These are phyloP conservation scores for Biston stratarius DNA, from an alignment of 2,888 invertebrate genomes.

Conservation along the genomic window DNA sequence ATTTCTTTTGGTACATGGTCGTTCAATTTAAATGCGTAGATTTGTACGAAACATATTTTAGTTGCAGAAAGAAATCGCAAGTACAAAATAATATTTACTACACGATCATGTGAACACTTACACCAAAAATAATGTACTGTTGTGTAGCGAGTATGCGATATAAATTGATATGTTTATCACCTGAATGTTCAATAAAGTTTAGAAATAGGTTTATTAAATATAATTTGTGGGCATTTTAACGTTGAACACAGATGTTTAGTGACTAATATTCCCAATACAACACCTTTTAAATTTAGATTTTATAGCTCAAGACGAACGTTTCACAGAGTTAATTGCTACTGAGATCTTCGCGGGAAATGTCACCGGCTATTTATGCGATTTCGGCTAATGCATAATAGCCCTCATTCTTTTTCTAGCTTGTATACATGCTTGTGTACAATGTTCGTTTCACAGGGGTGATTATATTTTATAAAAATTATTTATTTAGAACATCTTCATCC, in stretches of 20 bases:
- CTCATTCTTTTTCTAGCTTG: too few species aligned
- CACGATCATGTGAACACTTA: conserved; percentile 7
- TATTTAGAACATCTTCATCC: too few species aligned
- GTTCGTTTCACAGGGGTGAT: too few species aligned
- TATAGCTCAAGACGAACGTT: conserved; percentile 21
- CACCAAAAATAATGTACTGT: conserved; percentile 16
- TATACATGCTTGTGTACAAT: too few species aligned
- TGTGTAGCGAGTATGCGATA: background rate
- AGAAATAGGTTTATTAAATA: conserved; percentile 34
- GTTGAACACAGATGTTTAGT: conserved; percentile 29
- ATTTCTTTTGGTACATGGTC: background rate
- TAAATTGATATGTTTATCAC: conserved; percentile 29
- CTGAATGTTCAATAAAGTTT: conserved; percentile 25
- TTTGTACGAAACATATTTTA: background rate
- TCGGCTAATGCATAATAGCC: too few species aligned
- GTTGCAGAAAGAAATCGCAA: conserved; percentile 1
- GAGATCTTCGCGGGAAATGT: background rate
- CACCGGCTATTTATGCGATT: background rate
- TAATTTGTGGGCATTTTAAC: conserved; percentile 31
- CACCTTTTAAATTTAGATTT: conserved; percentile 33
- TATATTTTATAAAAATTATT: too few species aligned
- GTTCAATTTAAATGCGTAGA: background rate
- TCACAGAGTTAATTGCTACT: conserved; percentile 6
- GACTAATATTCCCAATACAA: conserved; percentile 20
- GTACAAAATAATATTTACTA: conserved; percentile 1